Conservation (phyloP, 2,888 invertebrate species). For the Chloromyia formosa region DNA sequence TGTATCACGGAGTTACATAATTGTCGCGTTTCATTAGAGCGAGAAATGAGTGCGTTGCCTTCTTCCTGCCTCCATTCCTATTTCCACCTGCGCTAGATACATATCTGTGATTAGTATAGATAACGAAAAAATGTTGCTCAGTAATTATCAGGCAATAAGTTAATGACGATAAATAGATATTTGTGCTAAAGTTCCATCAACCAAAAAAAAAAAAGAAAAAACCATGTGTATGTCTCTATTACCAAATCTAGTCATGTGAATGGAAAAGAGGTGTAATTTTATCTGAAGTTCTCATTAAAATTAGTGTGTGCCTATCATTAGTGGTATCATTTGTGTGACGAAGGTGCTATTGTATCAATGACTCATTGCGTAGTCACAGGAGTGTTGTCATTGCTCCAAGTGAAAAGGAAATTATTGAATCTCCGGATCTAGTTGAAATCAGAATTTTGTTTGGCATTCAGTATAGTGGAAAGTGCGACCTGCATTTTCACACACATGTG, state of each 20-base stretch:
- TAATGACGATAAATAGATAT: constrained; percentile 16
- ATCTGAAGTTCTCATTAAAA: background rate
- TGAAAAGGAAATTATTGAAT: too few species aligned
- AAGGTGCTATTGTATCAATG: background rate
- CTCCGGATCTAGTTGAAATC: background rate
- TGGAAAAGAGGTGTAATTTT: constrained; percentile 14
- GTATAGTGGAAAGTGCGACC: background rate
- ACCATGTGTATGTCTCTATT: background rate
- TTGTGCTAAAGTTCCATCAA: background rate
- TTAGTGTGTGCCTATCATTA: background rate
- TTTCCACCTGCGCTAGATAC: background rate
- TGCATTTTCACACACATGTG: background rate
- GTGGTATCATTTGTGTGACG: background rate
- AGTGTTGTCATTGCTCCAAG: background rate
- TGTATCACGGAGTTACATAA: constrained; percentile 19
- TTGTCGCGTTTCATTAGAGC: constrained; percentile 31
- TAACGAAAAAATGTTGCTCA: constrained; percentile 20
- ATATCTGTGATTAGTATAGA: constrained; percentile 25
- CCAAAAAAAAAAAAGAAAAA: too few species aligned
- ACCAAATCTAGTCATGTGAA: constrained; percentile 16
- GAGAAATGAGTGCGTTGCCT: constrained; percentile 26
- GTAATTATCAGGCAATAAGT: constrained; percentile 14
- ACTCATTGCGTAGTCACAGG: background rate
- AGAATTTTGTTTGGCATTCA: background rate
- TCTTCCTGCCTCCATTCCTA: background rate